Conservation (phyloP, 1,140 invertebrate genomes). For the Augochlora pura region DNA sequence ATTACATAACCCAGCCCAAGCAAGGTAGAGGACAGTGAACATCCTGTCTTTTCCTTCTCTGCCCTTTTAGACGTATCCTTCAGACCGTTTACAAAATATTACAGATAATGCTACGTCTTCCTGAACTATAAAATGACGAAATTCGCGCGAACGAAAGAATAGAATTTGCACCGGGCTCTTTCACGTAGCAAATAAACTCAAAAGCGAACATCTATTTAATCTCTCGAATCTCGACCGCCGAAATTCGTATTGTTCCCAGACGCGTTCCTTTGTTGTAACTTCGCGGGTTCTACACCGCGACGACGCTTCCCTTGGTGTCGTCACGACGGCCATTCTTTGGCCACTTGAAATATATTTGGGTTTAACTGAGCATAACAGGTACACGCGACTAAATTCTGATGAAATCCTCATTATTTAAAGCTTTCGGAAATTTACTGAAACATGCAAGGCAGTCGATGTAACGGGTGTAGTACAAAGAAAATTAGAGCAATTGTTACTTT, state of each 20-base stretch:
- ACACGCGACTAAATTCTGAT: too few relatives aligned
- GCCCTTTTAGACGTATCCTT: not conserved
- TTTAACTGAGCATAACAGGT: too few relatives aligned
- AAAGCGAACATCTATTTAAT: conserved; percentile 18
- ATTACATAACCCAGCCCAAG: not conserved
- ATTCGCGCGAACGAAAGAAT: conserved; percentile 10
- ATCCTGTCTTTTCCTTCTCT: not conserved
- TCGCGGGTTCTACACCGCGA: not conserved
- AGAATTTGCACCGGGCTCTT: conserved; percentile 15
- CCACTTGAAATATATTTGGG: not conserved
- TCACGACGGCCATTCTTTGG: conserved; percentile 13
- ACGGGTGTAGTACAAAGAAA: too few relatives aligned
- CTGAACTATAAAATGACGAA: conserved; percentile 31
- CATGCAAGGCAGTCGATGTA: too few relatives aligned
- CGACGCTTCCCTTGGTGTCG: conserved; percentile 25
- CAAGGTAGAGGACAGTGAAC: not conserved
- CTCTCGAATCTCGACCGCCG: not conserved
- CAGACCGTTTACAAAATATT: not conserved
- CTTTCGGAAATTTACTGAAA: not conserved
- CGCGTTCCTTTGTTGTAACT: conserved; percentile 26
- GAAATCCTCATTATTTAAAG: not conserved
- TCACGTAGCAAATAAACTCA: conserved; percentile 13
- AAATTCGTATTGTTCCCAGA: conserved; percentile 32
- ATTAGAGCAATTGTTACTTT: too few relatives aligned
- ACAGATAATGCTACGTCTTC: not conserved